Evolutionary conservation across 2,113 vertebrate genomes (phyloP), one percentile per base, ranked within the genome.

Genomic region (Triplophysa rosa): DNA sequence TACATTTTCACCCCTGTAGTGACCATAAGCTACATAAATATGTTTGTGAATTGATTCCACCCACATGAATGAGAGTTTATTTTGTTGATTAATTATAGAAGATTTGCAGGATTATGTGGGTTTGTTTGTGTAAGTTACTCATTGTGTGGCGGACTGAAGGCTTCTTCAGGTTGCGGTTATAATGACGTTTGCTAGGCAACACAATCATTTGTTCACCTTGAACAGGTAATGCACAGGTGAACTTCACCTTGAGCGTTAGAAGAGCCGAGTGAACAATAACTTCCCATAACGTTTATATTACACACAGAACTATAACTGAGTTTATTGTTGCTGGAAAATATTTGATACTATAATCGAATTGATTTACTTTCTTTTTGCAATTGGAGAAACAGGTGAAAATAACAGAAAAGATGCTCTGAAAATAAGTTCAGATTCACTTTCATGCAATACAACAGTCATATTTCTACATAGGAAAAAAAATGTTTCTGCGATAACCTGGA

Each of bases 171-270:
- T 75, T 33, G 45, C 83, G 71, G 33, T 54, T 24, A 56, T 70
- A 77, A 78, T 62, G 78, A 70, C 24, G 45, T 81, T 78, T 72
- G 75, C 86, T 81, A 80, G 78, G 79, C 83, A 84, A 86, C 86
- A 58, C 24, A 62, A 47, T 79, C 24, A 61, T 14, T 37, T 24
- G 40, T 54, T 66, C 65, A 77, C 67, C 75, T 74, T 24, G 49
- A 64, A 33, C 77, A 73, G 4, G 72, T 66, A 8, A 37, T n/a
- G 33, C 29, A 47, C 63, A 54, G 33, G 26, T 63, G 42, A 59
- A n/a, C 45, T 70, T n/a, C 70, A 69, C 23, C 71, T n/a, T 14
- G 23, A 37, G 12, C 26, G 23, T 17, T 21, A 79, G 52, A 61
- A 64, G 1, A 21, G 23, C 4, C 2, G 13, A 2, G 13, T 26